A percentile compares a stretch with the other conserved stretches of the same genome.
Evolutionary conservation across 2,113 vertebrate species (phyloP).

Genomic region (Leptosomus discolor): DNA sequence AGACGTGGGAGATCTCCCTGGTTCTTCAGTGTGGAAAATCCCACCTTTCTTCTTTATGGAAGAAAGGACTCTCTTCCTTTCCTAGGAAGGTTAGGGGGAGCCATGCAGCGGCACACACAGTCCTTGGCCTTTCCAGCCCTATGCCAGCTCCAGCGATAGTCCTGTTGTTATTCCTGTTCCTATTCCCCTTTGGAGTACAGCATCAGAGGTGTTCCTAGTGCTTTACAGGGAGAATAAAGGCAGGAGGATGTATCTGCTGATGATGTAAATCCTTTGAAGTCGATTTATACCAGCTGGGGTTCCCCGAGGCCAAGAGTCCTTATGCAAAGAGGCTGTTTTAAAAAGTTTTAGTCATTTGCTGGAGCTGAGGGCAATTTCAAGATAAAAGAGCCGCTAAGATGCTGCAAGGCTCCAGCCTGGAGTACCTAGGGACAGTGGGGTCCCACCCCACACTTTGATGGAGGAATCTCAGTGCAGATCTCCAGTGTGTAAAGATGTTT

Average conservation of each 20-base stretch:
- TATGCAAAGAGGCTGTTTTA: not conserved
- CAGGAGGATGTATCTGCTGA: not conserved
- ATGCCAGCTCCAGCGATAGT: fast-evolving
- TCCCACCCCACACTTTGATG: not conserved
- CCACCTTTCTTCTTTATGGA: not conserved
- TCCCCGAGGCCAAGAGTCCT: conserved; percentile 38
- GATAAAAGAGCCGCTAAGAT: conserved; percentile 5
- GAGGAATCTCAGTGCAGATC: conserved; percentile 12
- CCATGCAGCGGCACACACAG: fast-evolving
- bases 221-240: not conserved
- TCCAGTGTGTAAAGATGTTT: not conserved
- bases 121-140: not conserved
- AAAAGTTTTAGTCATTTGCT: not conserved
- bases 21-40: not conserved
- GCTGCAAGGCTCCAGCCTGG: not conserved
- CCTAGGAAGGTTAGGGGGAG: not conserved
- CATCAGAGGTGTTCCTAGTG: not conserved
- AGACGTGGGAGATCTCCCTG: fast-evolving
- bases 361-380: not conserved
- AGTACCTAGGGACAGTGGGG: not conserved
- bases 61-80: not conserved
- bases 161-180: not conserved
- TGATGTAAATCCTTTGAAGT: conserved; percentile 14
- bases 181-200: not conserved
- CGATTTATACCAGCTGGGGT: not conserved